These are phyloP conservation scores for Zeuzera pyrina DNA, from an alignment of 2,888 invertebrate species.

Conservation along the genomic window DNA sequence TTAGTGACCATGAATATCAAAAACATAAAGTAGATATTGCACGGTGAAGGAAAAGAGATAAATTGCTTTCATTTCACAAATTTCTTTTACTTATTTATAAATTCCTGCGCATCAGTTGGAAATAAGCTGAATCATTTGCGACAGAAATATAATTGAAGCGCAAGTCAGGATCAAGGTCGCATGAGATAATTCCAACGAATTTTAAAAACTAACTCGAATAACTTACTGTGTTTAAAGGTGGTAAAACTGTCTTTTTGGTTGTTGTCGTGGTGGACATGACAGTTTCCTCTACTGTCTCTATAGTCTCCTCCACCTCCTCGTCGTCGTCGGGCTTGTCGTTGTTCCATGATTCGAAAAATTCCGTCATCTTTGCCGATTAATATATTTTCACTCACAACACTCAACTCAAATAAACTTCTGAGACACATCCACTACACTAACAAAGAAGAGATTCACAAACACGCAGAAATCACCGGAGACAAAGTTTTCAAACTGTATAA, in stretches of 20 bases:
- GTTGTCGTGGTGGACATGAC: conserved; percentile 54
- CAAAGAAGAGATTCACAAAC: conserved; percentile 20
- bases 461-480: conserved; percentile 22
- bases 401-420: conserved; percentile 36
- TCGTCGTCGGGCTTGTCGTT: conserved; percentile 30
- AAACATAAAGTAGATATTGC: too few species aligned
- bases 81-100: conserved; percentile 19
- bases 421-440: conserved; percentile 56
- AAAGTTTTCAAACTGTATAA: conserved; percentile 22
- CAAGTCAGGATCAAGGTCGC: conserved; percentile 37
- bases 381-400: conserved; percentile 41
- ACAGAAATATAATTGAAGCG: conserved; percentile 32
- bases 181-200: conserved; percentile 2
- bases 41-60: too few species aligned
- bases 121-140: too few species aligned
- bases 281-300: conserved; percentile 49
- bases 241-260: conserved; percentile 24
- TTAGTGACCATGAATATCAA: too few species aligned
- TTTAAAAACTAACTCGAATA: conserved; percentile 4
- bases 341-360: conserved; percentile 63
- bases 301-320: conserved; percentile 36
- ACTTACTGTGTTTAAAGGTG: conserved; percentile 40
- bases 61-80: neutral
- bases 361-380: conserved; percentile 49
- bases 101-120: too few species aligned